phyloP scores from a whole-genome alignment of 2,797 vertebrate genomes.

The Australoheros facetus region DNA sequence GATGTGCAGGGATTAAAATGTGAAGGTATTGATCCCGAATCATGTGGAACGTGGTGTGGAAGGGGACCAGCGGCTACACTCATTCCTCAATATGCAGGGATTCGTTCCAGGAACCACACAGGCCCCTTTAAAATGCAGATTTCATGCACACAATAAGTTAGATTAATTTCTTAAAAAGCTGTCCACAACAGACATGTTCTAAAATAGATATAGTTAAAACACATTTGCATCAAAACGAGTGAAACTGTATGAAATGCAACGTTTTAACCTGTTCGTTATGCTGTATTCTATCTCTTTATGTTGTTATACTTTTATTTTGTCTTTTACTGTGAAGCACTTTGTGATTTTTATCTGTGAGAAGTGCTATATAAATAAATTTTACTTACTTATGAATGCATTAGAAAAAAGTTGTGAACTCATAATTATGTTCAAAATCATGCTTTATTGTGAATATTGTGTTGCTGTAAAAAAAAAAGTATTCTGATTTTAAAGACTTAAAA shows the following conservation, averaged over 20 bases:
- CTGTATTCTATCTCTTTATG: too few relatives aligned
- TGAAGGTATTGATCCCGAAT: slow-evolving; percentile 10
- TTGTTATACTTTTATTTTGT: too few relatives aligned
- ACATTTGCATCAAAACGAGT: not conserved
- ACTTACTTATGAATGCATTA: not conserved
- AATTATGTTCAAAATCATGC: not conserved
- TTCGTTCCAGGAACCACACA: not conserved
- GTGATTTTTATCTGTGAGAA: too few relatives aligned
- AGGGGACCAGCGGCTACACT: not conserved
- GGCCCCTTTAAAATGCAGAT: not conserved
- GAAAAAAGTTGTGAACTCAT: not conserved
- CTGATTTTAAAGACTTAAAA: too few relatives aligned
- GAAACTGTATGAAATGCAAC: not conserved
- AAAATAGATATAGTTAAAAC: not conserved
- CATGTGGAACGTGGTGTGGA: slow-evolving; percentile 9
- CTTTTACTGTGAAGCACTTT: too few relatives aligned
- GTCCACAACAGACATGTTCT: not conserved
- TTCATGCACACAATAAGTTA: not conserved
- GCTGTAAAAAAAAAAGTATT: too few relatives aligned
- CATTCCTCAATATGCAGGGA: not conserved
- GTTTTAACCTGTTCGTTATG: too few relatives aligned
- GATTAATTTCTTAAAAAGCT: not conserved
- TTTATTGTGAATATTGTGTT: too few relatives aligned
- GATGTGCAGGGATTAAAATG: slow-evolving; percentile 2
- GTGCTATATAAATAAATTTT: too few relatives aligned